phyloP scores from a whole-genome alignment of 2,888 invertebrate species.

The Lasioglossum zephyrum region DNA sequence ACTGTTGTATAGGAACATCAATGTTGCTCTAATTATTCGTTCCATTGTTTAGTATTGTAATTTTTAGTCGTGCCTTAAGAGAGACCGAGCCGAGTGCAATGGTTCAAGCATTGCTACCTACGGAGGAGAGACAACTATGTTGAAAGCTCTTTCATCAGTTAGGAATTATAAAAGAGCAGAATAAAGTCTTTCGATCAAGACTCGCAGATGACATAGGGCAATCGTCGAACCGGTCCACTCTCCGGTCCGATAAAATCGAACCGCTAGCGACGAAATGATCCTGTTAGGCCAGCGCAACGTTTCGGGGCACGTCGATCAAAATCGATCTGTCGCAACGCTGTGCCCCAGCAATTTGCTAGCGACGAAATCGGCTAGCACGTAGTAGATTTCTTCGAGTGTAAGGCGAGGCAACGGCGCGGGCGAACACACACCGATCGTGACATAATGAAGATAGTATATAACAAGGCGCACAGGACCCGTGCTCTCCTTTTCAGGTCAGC shows the following conservation, averaged over 20 bases:
- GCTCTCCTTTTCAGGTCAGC: conserved; percentile 58
- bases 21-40: no score
- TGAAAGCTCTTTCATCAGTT: neutral
- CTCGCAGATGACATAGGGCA: neutral
- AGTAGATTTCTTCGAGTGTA: neutral
- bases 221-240: neutral
- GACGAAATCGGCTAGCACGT: conserved; percentile 36
- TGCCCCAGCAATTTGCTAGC: conserved; percentile 28
- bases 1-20: no score
- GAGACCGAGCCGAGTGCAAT: no score
- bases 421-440: conserved; percentile 39
- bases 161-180: neutral
- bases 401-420: neutral
- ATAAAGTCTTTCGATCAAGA: neutral
- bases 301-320: conserved; percentile 40
- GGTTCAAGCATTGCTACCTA: no score
- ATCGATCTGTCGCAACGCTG: conserved; percentile 47
- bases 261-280: neutral
- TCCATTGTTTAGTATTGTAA: no score
- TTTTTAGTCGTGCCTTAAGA: no score
- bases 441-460: conserved; percentile 62
- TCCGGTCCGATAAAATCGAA: conserved; percentile 7
- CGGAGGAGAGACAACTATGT: neutral
- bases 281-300: conserved; percentile 4
- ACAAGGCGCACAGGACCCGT: conserved; percentile 22